phyloP scores from a whole-genome alignment of 2,888 invertebrate genomes.

The Drosophila koepferae region DNA sequence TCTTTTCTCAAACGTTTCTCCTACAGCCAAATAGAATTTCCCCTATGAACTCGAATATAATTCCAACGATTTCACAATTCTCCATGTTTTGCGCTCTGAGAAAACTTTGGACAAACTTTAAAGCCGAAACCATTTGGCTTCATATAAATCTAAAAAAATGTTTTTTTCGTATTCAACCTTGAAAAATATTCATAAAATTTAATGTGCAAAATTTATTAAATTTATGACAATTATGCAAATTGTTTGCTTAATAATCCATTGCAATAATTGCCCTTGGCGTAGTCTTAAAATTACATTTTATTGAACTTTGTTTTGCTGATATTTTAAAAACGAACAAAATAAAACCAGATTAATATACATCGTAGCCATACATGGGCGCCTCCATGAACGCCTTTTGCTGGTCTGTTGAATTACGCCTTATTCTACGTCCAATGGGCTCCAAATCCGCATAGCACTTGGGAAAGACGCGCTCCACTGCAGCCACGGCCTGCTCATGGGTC shows the following conservation, averaged over 20 bases:
- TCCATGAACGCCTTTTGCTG: slow-evolving; percentile 91
- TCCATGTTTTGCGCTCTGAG: slow-evolving; percentile 52
- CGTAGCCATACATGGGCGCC: slow-evolving; percentile 92
- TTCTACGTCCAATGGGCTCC: slow-evolving; percentile 94
- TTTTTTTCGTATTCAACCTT: slow-evolving; percentile 32
- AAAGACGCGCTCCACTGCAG: slow-evolving; percentile 94
- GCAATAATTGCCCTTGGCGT: slow-evolving; percentile 7
- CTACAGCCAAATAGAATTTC: slow-evolving; percentile 65
- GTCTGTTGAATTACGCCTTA: slow-evolving; percentile 91
- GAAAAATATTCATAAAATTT: slow-evolving; percentile 19
- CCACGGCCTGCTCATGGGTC: slow-evolving; percentile 89
- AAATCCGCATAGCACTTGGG: slow-evolving; percentile 95
- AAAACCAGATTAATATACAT: slow-evolving; percentile 81
- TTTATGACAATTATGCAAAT: slow-evolving; percentile 24
- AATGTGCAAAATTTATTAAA: slow-evolving; percentile 46
- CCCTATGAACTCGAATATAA: slow-evolving; percentile 60
- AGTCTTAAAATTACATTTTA: slow-evolving; percentile 50
- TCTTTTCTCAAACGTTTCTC: slow-evolving; percentile 14
- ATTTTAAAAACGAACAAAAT: neutral
- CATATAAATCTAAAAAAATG: slow-evolving; percentile 36
- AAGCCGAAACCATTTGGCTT: neutral
- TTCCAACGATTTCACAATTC: slow-evolving; percentile 67
- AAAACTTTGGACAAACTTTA: slow-evolving; percentile 20
- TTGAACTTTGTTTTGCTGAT: slow-evolving; percentile 7
- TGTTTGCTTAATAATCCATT: slow-evolving; percentile 30